Evolutionary conservation across 2,888 invertebrate genomes (phyloP).

Genomic region (Cerastis leucographa): DNA sequence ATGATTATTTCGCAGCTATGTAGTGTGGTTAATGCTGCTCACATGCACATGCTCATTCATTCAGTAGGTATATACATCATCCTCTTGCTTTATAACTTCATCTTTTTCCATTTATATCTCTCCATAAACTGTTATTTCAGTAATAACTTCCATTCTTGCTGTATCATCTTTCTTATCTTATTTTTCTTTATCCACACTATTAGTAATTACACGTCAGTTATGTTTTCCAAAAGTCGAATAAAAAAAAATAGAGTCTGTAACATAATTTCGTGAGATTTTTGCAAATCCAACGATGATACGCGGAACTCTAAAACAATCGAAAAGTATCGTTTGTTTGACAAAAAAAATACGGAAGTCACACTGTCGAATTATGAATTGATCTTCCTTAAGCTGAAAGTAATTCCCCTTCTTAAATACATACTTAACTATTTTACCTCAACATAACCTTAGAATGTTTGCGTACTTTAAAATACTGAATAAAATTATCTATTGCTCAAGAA

Average conservation of each 20-base stretch:
- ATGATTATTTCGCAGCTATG: not conserved
- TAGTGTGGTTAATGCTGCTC: not conserved
- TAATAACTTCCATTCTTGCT: not conserved
- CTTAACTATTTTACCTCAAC: slow-evolving; percentile 14
- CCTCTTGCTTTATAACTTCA: not conserved
- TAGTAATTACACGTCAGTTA: not conserved
- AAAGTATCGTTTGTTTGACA: slow-evolving; percentile 9
- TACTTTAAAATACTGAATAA: slow-evolving; percentile 31
- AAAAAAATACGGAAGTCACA: slow-evolving; percentile 44
- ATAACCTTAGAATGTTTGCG: slow-evolving; percentile 27
- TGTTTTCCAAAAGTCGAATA: not conserved
- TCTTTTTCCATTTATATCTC: not conserved
- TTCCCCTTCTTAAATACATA: slow-evolving; percentile 40
- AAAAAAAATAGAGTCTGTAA: not conserved
- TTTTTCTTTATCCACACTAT: not conserved
- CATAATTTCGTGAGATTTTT: not conserved
- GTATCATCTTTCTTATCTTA: not conserved
- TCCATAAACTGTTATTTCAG: not conserved
- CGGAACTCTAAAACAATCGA: not conserved
- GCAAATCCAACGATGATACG: not conserved
- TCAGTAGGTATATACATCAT: not conserved
- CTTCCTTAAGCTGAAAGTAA: slow-evolving; percentile 33
- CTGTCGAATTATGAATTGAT: not conserved
- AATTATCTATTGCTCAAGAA: slow-evolving; percentile 20
- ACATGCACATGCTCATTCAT: not conserved